Evolutionary conservation across 2,797 vertebrate genomes (phyloP), one percentile per base, ranked within the genome.

Genomic region (Saxicola maurus): DNA sequence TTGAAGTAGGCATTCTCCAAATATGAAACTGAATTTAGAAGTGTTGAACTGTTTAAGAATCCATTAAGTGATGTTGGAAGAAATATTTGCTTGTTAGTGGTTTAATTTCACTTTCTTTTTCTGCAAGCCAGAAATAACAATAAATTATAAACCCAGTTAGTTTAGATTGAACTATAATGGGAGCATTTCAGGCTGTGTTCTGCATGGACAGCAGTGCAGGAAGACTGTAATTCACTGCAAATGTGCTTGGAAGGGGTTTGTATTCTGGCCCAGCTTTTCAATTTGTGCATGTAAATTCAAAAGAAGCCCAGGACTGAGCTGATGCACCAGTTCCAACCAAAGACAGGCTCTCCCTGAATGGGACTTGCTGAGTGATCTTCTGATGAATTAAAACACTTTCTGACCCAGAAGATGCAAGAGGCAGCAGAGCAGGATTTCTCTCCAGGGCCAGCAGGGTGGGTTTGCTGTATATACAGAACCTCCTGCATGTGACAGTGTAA

Each of bases 91-190:
- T 85, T 91, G 25, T 82, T 87, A 73, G 38, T 9, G 19, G 25
- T 62, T 86, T 72, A 52, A 51, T 82, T 91, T 86, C 57, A 57
- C 45, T 91, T 82, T 88, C 31, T 78, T 90, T 86, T 93, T 52
- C 82, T 80, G 75, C 71, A 67, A 91, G 57, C 30, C 38, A 87
- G 75, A 71, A 91, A 67, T 31, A 82, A 67, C 72, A 80, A 80
- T 77, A 85, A 84, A 85, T 90, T 90, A 79, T 85, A 65, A 90
- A 79, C 0, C 31, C 0, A 77, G 74, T 85, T 82, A 61, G 45
- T 82, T 87, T 86, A 67, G 37, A 89, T 94, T 83, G 85, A 90
- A 85, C 62, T 49, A 17, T 68, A 77, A 89, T 80, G 65, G 77
- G 61, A 73, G 57, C 40, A 46, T 91, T 94, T 93, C 76, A 74